These are phyloP conservation scores for Atherix ibis DNA, from an alignment of 2,888 invertebrate genomes.

Conservation along the genomic window DNA sequence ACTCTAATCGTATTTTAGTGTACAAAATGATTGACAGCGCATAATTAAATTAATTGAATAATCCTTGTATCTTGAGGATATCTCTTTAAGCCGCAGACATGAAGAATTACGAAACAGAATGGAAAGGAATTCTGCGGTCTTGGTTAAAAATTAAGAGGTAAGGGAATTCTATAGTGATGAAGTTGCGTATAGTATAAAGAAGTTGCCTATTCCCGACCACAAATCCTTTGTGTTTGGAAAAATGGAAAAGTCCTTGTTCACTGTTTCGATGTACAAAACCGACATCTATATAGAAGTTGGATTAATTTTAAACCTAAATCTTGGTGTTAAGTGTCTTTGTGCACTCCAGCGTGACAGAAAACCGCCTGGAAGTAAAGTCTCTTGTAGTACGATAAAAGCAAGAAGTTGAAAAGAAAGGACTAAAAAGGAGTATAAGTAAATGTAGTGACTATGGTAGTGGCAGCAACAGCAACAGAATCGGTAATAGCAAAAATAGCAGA, in stretches of 20 bases:
- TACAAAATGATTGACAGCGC: slow-evolving; percentile 30
- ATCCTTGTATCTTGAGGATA: slow-evolving; percentile 20
- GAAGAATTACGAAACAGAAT: slow-evolving; percentile 1
- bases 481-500: neutral
- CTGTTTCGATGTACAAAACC: too few species aligned
- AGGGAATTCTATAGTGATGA: too few species aligned
- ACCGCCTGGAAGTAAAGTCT: slow-evolving; percentile 10
- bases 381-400: slow-evolving; percentile 9
- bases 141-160: too few species aligned
- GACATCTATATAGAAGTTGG: too few species aligned
- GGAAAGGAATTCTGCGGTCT: neutral
- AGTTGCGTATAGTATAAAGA: too few species aligned
- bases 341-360: slow-evolving; percentile 12
- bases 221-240: too few species aligned
- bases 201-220: too few species aligned
- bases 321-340: slow-evolving; percentile 13
- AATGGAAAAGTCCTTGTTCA: slow-evolving; percentile 4
- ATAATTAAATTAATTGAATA: slow-evolving; percentile 36
- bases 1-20: too few species aligned
- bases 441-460: too few species aligned
- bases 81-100: slow-evolving; percentile 11
- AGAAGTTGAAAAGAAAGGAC: slow-evolving; percentile 5
- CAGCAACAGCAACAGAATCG: neutral
- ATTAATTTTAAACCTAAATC: slow-evolving; percentile 13
- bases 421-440: slow-evolving; percentile 5